A percentile compares a stretch with the other conserved stretches of the same genome.
phyloP scores from a whole-genome alignment of 2,113 vertebrate genomes.

The Puma concolor region DNA sequence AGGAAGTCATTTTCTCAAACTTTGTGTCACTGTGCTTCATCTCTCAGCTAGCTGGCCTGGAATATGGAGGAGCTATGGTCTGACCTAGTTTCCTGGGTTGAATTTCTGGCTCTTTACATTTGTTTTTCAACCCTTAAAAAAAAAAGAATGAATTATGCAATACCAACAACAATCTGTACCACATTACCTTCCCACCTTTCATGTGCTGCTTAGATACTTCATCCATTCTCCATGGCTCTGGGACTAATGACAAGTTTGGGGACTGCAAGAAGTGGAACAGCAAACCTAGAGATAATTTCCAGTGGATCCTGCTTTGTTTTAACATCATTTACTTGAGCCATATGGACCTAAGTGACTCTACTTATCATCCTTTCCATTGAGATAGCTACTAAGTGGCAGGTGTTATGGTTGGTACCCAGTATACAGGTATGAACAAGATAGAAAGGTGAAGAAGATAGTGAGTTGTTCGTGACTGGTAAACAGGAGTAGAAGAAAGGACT shows the following conservation, averaged over 20 bases:
- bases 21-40: background rate
- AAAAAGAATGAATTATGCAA: background rate
- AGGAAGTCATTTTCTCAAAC: conserved; percentile 46
- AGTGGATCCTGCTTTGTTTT: background rate
- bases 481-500: background rate
- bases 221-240: background rate
- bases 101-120: background rate
- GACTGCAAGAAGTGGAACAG: background rate
- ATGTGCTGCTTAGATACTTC: background rate
- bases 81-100: background rate
- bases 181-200: background rate
- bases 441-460: background rate
- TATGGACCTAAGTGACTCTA: background rate
- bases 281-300: background rate
- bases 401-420: background rate
- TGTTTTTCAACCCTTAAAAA: background rate
- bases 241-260: background rate
- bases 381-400: background rate
- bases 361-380: conserved; percentile 1
- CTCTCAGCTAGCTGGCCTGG: background rate
- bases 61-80: background rate
- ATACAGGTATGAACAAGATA: background rate
- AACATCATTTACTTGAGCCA: background rate
- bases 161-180: background rate
- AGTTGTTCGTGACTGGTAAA: background rate